Evolutionary conservation across 2,888 invertebrate genomes (phyloP).

Genomic region (Teinopalpus imperialis): DNA sequence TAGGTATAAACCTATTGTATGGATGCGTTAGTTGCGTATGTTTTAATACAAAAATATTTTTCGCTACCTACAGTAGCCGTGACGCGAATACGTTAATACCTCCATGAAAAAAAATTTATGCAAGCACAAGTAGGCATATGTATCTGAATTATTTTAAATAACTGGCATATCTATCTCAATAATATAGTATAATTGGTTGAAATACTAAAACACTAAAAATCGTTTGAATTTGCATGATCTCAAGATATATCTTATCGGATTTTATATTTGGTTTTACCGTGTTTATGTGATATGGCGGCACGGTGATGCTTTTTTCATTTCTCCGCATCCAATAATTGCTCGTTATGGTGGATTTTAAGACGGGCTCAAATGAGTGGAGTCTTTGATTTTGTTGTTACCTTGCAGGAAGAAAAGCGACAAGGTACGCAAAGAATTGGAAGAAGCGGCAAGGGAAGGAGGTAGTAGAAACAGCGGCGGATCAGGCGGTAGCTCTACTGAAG

Average conservation of each 20-base stretch:
- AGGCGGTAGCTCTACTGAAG: constrained; percentile 58
- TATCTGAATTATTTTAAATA: too few species aligned
- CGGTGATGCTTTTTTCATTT: constrained; percentile 15
- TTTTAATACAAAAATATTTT: too few species aligned
- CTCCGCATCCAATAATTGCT: constrained; percentile 11
- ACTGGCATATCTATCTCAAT: too few species aligned
- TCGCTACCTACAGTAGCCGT: too few species aligned
- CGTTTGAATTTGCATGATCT: too few species aligned
- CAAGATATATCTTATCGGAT: background rate
- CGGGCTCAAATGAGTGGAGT: background rate
- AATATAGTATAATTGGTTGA: too few species aligned
- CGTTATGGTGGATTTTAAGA: background rate
- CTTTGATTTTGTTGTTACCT: constrained; percentile 35
- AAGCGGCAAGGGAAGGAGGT: constrained; percentile 90
- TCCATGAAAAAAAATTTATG: too few species aligned
- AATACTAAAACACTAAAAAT: too few species aligned
- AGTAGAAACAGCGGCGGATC: constrained; percentile 67
- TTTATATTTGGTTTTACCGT: constrained; percentile 8
- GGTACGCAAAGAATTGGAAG: constrained; percentile 94
- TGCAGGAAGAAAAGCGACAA: constrained; percentile 93
- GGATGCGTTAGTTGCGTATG: too few species aligned
- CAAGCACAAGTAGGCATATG: too few species aligned
- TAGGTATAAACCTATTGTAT: too few species aligned
- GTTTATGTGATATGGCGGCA: constrained; percentile 5
- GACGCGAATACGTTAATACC: too few species aligned